phyloP scores from a whole-genome alignment of 1,140 invertebrate species.

The Cydia amplana region DNA sequence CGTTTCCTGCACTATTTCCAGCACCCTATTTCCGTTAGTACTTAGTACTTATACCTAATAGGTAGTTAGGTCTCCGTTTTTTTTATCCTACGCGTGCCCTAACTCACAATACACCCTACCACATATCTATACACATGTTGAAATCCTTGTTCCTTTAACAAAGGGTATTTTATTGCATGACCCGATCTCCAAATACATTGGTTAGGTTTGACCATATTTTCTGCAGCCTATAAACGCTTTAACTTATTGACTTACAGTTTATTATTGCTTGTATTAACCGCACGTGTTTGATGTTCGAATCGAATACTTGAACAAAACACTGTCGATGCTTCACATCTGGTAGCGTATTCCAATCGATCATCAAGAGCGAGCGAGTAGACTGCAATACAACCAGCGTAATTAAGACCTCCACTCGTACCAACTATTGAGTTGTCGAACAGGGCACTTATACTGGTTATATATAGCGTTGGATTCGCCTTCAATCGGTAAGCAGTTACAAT shows the following conservation, averaged over 20 bases:
- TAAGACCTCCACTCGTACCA: neutral
- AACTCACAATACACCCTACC: neutral
- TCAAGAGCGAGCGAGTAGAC: neutral
- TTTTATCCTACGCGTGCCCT: neutral
- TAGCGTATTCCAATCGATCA: neutral
- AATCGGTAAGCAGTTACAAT: neutral
- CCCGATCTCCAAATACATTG: neutral
- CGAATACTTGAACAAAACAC: conserved; percentile 28
- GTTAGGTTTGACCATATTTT: neutral
- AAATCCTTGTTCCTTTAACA: neutral
- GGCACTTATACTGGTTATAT: neutral
- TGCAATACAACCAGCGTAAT: neutral
- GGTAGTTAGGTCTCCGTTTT: neutral
- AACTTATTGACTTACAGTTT: neutral
- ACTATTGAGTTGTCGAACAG: neutral
- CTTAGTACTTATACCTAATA: neutral
- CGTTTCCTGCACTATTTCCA: neutral
- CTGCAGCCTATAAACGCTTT: neutral
- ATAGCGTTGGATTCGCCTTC: neutral
- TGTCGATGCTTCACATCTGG: conserved; percentile 22
- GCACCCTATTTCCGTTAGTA: conserved; percentile 1
- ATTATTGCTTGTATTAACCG: neutral
- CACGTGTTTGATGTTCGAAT: neutral
- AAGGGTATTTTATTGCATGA: neutral
- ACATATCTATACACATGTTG: neutral